Percentiles rank a stretch among this genome's conserved stretches.
Evolutionary conservation across 2,797 vertebrate genomes (phyloP).

Genomic region (Lacerta viridis): DNA sequence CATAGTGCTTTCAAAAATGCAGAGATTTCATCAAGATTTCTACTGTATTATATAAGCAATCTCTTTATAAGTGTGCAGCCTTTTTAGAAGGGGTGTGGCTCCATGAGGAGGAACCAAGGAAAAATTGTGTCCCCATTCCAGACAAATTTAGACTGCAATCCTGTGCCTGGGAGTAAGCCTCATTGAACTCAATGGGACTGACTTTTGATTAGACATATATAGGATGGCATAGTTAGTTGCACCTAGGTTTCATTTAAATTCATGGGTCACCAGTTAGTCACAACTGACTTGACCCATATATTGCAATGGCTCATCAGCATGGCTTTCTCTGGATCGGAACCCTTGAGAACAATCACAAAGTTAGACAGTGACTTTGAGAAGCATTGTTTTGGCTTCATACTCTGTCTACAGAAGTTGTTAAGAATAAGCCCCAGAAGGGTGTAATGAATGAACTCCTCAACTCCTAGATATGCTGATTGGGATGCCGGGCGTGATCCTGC

Average conservation of each 20-base stretch:
- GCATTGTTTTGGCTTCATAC: neutral
- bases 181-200: neutral
- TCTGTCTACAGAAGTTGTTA: too few relatives aligned
- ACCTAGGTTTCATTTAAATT: neutral
- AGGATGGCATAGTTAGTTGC: neutral
- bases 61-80: neutral
- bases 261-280: neutral
- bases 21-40: neutral
- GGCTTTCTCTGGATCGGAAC: neutral
- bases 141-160: neutral
- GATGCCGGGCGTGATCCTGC: neutral
- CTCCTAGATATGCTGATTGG: neutral
- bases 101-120: neutral
- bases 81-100: neutral
- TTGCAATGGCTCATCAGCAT: neutral
- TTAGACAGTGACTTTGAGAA: neutral
- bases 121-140: neutral
- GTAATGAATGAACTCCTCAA: neutral
- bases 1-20: neutral
- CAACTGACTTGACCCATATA: neutral
- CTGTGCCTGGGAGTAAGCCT: neutral
- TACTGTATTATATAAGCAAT: neutral
- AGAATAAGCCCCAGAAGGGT: neutral
- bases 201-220: neutral
- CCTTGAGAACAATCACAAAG: neutral